A percentile compares a stretch with the other conserved stretches of the same genome.
phyloP scores from a whole-genome alignment of 2,888 invertebrate genomes.

The Cerastis rubricosa region DNA sequence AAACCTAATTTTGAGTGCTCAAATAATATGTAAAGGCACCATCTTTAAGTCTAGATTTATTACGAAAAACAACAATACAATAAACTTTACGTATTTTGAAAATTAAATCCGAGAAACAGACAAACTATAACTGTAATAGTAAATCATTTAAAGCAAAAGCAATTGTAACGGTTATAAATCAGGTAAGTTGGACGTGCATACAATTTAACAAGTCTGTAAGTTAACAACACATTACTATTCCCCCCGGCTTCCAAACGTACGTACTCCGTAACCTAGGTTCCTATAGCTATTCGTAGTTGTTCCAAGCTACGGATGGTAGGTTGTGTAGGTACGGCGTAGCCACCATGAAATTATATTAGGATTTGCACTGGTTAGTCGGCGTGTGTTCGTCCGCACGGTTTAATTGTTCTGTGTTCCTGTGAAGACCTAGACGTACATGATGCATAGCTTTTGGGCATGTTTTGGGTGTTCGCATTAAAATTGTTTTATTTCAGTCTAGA shows the following conservation, averaged over 20 bases:
- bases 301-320: constrained; percentile 36
- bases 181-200: constrained; percentile 77
- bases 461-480: constrained; percentile 36
- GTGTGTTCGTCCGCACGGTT: constrained; percentile 53
- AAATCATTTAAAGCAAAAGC: constrained; percentile 75
- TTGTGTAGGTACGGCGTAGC: constrained; percentile 41
- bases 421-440: constrained; percentile 12
- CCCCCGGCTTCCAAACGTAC: constrained; percentile 64
- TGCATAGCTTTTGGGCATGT: constrained; percentile 25
- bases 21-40: background rate
- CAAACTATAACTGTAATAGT: constrained; percentile 54
- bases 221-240: constrained; percentile 77
- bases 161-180: constrained; percentile 76
- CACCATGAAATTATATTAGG: constrained; percentile 64
- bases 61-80: constrained; percentile 1
- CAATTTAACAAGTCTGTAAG: constrained; percentile 77
- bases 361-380: constrained; percentile 61
- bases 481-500: constrained; percentile 41
- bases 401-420: constrained; percentile 56
- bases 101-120: constrained; percentile 48
- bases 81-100: constrained; percentile 36
- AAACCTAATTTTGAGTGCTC: constrained; percentile 20
- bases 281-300: constrained; percentile 28
- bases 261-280: background rate
- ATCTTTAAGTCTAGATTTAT: background rate